Evolutionary conservation across 2,888 invertebrate species (phyloP).

Genomic region (Muscina levida): DNA sequence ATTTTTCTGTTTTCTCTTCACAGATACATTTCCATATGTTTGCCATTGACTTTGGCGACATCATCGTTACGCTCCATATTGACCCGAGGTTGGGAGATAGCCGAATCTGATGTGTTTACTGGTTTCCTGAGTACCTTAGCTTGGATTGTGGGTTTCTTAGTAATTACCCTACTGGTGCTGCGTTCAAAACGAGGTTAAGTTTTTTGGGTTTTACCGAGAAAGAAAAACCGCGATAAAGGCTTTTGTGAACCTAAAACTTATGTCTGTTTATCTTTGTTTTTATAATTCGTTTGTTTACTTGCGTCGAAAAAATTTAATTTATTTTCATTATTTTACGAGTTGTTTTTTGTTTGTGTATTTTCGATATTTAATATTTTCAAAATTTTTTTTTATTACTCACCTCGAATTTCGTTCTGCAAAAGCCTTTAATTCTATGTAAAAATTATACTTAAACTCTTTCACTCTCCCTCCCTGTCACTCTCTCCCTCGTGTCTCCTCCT

Average conservation of each 20-base stretch:
- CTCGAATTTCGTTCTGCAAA: constrained; percentile 32
- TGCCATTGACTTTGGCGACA: constrained; percentile 96
- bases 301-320: not conserved
- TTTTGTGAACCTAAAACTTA: constrained; percentile 38
- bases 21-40: constrained; percentile 88
- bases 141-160: constrained; percentile 92
- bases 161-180: constrained; percentile 89
- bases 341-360: constrained; percentile 3
- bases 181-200: constrained; percentile 89
- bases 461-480: no score
- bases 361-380: constrained; percentile 11
- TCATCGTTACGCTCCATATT: constrained; percentile 92
- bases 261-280: constrained; percentile 19
- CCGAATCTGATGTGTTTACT: constrained; percentile 90
- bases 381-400: not conserved
- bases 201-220: constrained; percentile 8
- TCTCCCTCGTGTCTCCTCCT: no score
- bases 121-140: constrained; percentile 91
- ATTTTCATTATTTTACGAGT: not conserved
- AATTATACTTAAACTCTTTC: constrained; percentile 43
- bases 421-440: constrained; percentile 45
- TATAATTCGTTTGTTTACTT: not conserved
- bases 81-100: constrained; percentile 92
- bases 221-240: constrained; percentile 40
- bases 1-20: constrained; percentile 37